These are phyloP conservation scores for Pipistrellus nathusii DNA, from an alignment of 2,797 vertebrate genomes.

Conservation along the genomic window DNA sequence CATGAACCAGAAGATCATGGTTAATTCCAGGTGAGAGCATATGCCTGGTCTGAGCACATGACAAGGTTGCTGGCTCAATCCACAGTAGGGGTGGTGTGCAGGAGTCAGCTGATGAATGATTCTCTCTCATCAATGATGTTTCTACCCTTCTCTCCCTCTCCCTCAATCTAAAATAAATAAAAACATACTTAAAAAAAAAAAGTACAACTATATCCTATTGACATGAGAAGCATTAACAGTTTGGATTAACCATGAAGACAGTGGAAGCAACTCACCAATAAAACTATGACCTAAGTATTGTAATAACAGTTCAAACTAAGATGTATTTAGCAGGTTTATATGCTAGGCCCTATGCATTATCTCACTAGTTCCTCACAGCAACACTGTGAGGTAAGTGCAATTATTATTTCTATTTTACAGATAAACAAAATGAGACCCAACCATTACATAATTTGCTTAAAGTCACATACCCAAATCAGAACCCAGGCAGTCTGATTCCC, in stretches of 20 bases:
- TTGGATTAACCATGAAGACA: conserved; percentile 21
- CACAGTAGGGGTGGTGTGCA: too few species aligned
- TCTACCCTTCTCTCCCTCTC: too few species aligned
- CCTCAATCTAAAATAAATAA: too few species aligned
- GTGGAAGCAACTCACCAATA: not conserved
- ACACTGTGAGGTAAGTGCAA: not conserved
- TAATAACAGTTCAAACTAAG: not conserved
- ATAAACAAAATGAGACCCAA: conserved; percentile 33
- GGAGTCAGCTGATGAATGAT: too few species aligned
- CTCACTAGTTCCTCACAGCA: conserved; percentile 8
- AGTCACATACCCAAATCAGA: conserved; percentile 8
- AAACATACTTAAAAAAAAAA: too few species aligned
- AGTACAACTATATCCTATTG: not conserved
- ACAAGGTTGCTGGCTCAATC: too few species aligned
- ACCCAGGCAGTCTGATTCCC: conserved; percentile 11
- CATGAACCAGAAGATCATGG: too few species aligned
- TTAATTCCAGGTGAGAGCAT: too few species aligned
- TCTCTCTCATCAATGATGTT: too few species aligned
- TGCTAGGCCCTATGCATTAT: not conserved
- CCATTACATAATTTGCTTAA: not conserved
- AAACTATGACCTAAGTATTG: not conserved
- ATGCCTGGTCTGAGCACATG: too few species aligned
- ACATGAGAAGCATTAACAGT: not conserved
- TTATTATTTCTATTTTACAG: conserved; percentile 35
- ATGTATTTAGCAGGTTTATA: not conserved